Base-by-base conservation (phyloP, 2,113 vertebrate genomes). In the Mus musculus region DNA sequence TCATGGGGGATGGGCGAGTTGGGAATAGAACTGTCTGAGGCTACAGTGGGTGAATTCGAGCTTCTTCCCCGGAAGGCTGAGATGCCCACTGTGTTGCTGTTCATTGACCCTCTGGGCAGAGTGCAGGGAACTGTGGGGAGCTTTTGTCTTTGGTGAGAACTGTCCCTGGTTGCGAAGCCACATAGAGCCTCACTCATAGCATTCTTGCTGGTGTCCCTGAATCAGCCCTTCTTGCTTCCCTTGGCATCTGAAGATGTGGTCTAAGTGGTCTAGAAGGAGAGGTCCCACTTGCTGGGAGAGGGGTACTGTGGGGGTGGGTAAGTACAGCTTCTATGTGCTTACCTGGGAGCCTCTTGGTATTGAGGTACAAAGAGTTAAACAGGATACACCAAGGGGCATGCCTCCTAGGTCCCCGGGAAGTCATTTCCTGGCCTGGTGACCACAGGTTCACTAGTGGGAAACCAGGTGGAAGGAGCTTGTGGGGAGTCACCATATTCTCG, bases 201-300 rank as follows among this genome's bases (percentile, higher is more conserved):
- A 20, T 71, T 36, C 87, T 63, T 85, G 28, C 56, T 77, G 54
- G 36, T 78, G 13, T 72, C 39, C 52, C 13, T 8, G 22, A 5
- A 6, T 72, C 0, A 9, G 16, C 10, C 52, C 20, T 22, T 88
- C 39, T 59, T 42, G n/a, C 19, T 39, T 85, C 26, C 42, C 42
- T n/a, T 61, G 3, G 36, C 7, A 24, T 10, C 28, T 49, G n/a
- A 59, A 26, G 33, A 17, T 0, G 0, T 0, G 63, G 20, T 16
- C 2, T 80, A 5, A 2, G 3, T 13, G 28, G 39, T 49, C 30
- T 24, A 49, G 56, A n/a, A 61, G 42, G 42, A 24, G 24, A 54
- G 73, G 52, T 28, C 56, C 30, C 8, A 16, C 5, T 54, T 9
- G 46, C 16, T 10, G 20, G 39, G 69, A 63, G 54, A 54, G 6